Evolutionary conservation across 2,888 invertebrate genomes (phyloP).

Genomic region (Noctua janthina): DNA sequence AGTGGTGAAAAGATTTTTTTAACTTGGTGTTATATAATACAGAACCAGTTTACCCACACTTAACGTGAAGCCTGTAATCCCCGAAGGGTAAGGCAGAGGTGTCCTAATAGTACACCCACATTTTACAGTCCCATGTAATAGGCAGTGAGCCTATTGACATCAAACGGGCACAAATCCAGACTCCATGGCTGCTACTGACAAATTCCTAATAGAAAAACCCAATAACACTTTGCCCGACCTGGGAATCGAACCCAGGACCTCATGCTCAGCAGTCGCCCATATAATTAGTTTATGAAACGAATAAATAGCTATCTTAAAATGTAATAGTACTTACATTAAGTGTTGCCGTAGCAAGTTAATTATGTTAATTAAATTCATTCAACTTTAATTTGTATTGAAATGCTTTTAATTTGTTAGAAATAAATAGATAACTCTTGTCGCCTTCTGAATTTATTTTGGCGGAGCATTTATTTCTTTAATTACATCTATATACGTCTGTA

Average conservation of each 20-base stretch:
- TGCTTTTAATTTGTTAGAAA: background rate
- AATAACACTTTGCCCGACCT: too few species aligned
- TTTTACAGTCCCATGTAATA: too few species aligned
- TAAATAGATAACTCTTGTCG: background rate
- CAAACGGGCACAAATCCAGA: too few species aligned
- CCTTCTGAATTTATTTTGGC: background rate
- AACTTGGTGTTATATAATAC: background rate
- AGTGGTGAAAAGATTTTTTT: constrained; percentile 7
- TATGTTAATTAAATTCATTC: background rate
- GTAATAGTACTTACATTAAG: background rate
- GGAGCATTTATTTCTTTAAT: background rate
- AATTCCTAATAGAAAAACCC: too few species aligned
- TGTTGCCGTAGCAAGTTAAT: background rate
- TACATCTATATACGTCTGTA: background rate
- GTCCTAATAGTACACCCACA: too few species aligned
- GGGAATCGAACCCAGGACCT: too few species aligned
- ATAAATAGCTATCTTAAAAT: background rate
- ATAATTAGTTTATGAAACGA: background rate
- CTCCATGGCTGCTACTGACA: too few species aligned
- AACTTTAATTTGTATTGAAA: background rate
- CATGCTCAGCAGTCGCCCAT: too few species aligned
- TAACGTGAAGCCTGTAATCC: too few species aligned
- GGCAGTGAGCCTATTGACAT: too few species aligned
- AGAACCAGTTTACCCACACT: too few species aligned
- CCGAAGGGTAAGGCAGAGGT: too few species aligned